A percentile compares a stretch with the other conserved stretches of the same genome.
Evolutionary conservation across 2,113 vertebrate genomes (phyloP).

Genomic region (Rhinopomastus cyanomelas): DNA sequence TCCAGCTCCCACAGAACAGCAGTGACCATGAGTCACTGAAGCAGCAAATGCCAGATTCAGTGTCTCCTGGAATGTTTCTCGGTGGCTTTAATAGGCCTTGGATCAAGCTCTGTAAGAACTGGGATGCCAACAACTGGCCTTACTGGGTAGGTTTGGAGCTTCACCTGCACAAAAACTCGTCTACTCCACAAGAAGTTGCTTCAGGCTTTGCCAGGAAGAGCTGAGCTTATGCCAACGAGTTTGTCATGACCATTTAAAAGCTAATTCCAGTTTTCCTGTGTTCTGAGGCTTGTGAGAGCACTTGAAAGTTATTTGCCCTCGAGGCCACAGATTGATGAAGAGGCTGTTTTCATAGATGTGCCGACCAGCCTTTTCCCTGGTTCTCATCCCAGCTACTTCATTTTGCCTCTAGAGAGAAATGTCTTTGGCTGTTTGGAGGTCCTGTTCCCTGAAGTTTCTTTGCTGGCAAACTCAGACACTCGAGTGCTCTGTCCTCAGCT

Average conservation of each 20-base stretch:
- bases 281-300: background rate
- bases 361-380: background rate
- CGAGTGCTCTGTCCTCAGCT: background rate
- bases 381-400: background rate
- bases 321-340: background rate
- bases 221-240: background rate
- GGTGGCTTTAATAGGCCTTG: background rate
- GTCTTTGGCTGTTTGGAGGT: background rate
- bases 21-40: background rate
- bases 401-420: background rate
- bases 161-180: background rate
- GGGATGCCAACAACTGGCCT: background rate
- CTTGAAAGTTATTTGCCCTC: constrained; percentile 33
- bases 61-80: background rate
- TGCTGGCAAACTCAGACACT: background rate
- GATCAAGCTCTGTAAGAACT: background rate
- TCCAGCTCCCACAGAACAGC: background rate
- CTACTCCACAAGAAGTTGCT: background rate
- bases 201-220: background rate
- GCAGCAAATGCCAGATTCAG: background rate
- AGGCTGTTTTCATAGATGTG: background rate
- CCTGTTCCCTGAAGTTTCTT: constrained; percentile 5
- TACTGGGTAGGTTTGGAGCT: background rate
- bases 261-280: background rate
- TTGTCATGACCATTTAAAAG: background rate